Evolutionary conservation across 1,140 invertebrate genomes (phyloP).

Genomic region (Scaptomyza hsui): DNA sequence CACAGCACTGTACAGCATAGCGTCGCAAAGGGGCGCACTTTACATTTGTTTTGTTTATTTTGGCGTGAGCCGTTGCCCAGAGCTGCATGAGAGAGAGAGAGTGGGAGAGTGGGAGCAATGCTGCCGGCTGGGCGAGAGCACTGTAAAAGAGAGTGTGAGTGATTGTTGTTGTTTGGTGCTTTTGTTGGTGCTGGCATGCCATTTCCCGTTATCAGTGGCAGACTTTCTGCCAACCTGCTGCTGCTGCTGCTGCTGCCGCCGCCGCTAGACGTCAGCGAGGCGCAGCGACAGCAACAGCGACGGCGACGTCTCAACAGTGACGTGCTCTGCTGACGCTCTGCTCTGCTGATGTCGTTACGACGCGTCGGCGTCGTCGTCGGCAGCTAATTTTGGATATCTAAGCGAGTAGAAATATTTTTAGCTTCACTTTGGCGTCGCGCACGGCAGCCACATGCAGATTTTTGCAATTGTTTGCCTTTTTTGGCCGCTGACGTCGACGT

Average conservation of each 20-base stretch:
- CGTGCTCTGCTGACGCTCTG: background rate
- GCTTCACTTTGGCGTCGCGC: constrained; percentile 46
- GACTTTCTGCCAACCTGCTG: constrained; percentile 78
- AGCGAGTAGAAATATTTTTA: constrained; percentile 78
- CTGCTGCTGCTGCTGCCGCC: constrained; percentile 37
- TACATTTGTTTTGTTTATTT: constrained; percentile 82
- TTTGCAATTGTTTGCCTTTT: constrained; percentile 81
- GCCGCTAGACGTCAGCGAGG: constrained; percentile 16
- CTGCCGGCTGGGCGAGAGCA: constrained; percentile 46
- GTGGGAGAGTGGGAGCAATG: background rate
- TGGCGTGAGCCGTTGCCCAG: constrained; percentile 68
- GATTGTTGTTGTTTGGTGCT: constrained; percentile 41
- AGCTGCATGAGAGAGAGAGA: constrained; percentile 15
- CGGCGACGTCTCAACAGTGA: constrained; percentile 20
- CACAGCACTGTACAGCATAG: constrained; percentile 15
- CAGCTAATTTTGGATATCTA: constrained; percentile 81
- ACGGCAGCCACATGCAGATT: constrained; percentile 71
- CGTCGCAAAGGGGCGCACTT: constrained; percentile 64
- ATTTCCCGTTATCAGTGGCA: constrained; percentile 81
- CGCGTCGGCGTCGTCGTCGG: constrained; percentile 17
- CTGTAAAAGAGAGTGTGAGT: constrained; percentile 24
- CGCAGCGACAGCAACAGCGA: constrained; percentile 27
- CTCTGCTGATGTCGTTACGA: constrained; percentile 54
- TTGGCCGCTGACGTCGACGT: constrained; percentile 57
- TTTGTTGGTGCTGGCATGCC: constrained; percentile 72